Base-by-base conservation (phyloP, 2,113 vertebrate genomes). In the Albula goreensis region DNA sequence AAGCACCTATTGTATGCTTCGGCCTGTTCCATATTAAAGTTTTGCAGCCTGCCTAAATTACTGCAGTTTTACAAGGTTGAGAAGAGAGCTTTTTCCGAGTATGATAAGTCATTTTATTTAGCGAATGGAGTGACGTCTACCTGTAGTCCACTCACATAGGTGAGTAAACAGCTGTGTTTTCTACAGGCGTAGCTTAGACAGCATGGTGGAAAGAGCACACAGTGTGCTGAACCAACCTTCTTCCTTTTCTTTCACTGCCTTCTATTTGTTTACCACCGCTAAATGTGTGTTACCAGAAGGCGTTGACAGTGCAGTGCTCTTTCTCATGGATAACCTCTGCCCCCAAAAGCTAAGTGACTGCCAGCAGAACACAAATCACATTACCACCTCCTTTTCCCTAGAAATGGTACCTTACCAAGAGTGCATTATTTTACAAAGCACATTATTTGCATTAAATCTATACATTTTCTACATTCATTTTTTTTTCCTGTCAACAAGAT, bases 271-370 rank as follows among this genome's bases (percentile, higher is more conserved):
- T 25, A 74, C 70, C 70, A 74, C 70, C 22, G 9, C 31, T 74
- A 31, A 74, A n/a, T n/a, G 4, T 74, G 22, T 31, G n/a, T 31
- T 22, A 74, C 70, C 70, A 74, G 70, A 74, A 74, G 70, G 70
- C 31, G 70, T 31, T 25, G n/a, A 74, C 70, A 74, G 15, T 79
- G 13, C 70, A 74, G 15, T 79, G 13, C 50, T 49, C 13, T 7
- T 31, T 50, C 78, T 82, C 50, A 41, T 51, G 48, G 81, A 83
- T 57, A 83, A 60, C 81, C 81, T 83, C 25, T 57, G 53, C 17
- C n/a, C 31, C 31, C 81, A 57, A 19, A 60, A 31, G 81, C 17
- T 56, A 83, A 57, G n/a, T 25, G 63, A 25, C 56, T 83, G 53
- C 51, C 13, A 49, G 3, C 60, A 19, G 22, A 6, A 5, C 70